These are phyloP conservation scores for Drosophila trapezifrons DNA, from an alignment of 1,140 invertebrate genomes.

Conservation along the genomic window DNA sequence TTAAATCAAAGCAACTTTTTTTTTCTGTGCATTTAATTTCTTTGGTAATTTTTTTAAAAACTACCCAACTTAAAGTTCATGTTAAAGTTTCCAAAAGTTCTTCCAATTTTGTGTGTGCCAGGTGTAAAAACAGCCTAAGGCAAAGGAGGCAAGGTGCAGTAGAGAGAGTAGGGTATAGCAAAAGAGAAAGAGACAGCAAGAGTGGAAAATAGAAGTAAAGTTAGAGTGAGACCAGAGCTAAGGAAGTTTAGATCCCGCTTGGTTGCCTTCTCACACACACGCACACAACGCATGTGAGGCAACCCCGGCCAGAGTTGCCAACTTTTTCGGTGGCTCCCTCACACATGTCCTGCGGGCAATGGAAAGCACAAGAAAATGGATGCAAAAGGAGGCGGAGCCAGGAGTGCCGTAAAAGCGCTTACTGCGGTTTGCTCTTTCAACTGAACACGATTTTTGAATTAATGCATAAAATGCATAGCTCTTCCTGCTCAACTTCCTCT, in stretches of 20 bases:
- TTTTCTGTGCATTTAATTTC: conserved; percentile 11
- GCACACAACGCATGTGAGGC: conserved; percentile 4
- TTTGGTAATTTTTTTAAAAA: not conserved
- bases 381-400: not conserved
- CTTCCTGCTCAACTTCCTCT: conserved; percentile 30
- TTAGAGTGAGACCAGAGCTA: not conserved
- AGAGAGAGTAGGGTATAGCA: too few species aligned
- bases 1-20: not conserved
- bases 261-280: conserved; percentile 26
- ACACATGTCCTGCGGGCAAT: not conserved
- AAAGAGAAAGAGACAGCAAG: not conserved
- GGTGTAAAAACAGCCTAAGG: conserved; percentile 59
- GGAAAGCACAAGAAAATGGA: not conserved
- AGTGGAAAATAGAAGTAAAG: not conserved
- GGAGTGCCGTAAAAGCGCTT: conserved; percentile 33
- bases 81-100: conserved; percentile 42
- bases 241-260: conserved; percentile 29
- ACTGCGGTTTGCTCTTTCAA: conserved; percentile 52
- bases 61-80: conserved; percentile 38
- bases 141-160: too few species aligned
- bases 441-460: conserved; percentile 72
- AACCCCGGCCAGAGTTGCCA: conserved; percentile 34
- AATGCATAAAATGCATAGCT: conserved; percentile 69
- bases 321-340: conserved; percentile 20
- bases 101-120: conserved; percentile 26